phyloP scores from a whole-genome alignment of 2,113 vertebrate genomes.

The Sigmodon hispidus region DNA sequence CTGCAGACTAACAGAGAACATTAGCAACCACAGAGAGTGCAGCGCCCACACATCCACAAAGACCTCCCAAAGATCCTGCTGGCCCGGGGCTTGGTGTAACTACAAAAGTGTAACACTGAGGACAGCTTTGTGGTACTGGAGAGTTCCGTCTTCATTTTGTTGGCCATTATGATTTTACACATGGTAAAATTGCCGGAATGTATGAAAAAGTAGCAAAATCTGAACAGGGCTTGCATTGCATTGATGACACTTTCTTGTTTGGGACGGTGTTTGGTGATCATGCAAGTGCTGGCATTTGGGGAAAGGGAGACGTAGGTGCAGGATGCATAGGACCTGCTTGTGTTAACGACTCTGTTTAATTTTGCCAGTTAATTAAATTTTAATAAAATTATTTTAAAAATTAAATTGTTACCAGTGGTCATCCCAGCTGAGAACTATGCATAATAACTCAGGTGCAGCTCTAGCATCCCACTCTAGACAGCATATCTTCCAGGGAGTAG shows the following conservation, averaged over 20 bases:
- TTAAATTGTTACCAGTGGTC: neutral
- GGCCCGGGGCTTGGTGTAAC: neutral
- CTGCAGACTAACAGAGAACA: neutral
- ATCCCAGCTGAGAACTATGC: neutral
- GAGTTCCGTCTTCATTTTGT: neutral
- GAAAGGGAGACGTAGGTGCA: neutral
- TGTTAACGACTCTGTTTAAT: neutral
- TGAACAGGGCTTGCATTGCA: neutral
- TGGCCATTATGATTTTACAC: neutral
- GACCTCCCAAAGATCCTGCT: neutral
- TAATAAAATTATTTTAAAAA: neutral
- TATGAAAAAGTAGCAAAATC: neutral
- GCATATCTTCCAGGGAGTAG: neutral
- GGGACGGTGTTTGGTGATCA: neutral
- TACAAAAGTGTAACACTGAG: neutral
- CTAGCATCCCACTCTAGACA: neutral
- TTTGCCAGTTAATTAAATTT: neutral
- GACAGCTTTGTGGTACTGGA: neutral
- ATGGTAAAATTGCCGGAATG: neutral
- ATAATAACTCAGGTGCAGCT: neutral
- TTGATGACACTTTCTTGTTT: neutral
- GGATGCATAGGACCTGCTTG: neutral
- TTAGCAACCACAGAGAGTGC: neutral
- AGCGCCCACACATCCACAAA: neutral
- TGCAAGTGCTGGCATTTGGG: neutral